A percentile compares a stretch with the other conserved stretches of the same genome.
These are phyloP conservation scores for Antrozous pallidus DNA, from an alignment of 2,797 vertebrate genomes.

Conservation along the genomic window DNA sequence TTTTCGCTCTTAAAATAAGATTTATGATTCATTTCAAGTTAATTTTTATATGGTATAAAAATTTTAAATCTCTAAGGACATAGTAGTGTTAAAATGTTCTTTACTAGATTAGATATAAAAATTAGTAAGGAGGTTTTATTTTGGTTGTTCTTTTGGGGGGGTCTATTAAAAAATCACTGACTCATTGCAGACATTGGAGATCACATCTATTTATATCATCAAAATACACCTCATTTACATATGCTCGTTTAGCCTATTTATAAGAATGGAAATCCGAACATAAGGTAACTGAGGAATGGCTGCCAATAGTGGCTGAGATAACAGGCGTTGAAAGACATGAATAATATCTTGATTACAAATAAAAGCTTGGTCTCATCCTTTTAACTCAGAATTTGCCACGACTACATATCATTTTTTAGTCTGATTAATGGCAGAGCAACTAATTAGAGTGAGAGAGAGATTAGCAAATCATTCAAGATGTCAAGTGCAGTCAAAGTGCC, in stretches of 20 bases:
- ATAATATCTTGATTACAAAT: conserved; percentile 56
- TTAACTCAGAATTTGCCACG: conserved; percentile 40
- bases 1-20: background rate
- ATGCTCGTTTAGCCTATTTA: conserved; percentile 48
- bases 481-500: conserved; percentile 57
- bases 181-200: background rate
- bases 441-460: conserved; percentile 72
- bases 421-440: conserved; percentile 77
- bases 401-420: conserved; percentile 47
- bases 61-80: conserved; percentile 16
- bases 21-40: conserved; percentile 16
- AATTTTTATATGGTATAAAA: background rate
- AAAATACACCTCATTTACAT: conserved; percentile 25
- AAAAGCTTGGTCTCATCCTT: conserved; percentile 31
- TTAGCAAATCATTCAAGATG: conserved; percentile 69
- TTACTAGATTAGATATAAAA: conserved; percentile 11
- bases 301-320: background rate
- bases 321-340: conserved; percentile 53
- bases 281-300: conserved; percentile 32
- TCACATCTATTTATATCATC: background rate
- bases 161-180: background rate
- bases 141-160: background rate
- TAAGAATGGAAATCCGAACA: conserved; percentile 54
- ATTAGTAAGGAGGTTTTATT: background rate
- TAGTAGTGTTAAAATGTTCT: conserved; percentile 21